phyloP scores from a whole-genome alignment of 2,888 invertebrate species.

The Pseudococcus longispinus region DNA sequence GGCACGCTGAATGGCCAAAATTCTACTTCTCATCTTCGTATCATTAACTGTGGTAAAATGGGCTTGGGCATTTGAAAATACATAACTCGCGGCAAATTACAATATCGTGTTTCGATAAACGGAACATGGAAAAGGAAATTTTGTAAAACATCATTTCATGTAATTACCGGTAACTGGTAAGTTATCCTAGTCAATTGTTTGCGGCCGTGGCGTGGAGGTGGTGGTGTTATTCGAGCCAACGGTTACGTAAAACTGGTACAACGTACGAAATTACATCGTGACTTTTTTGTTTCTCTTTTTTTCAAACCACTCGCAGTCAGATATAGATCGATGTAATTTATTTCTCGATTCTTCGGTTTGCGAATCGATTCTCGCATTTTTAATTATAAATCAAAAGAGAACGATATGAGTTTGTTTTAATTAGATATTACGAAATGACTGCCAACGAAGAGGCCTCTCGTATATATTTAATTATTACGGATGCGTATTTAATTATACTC shows the following conservation, averaged over 20 bases:
- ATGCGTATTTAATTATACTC: conserved; percentile 11
- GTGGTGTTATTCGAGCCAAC: background rate
- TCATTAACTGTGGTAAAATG: background rate
- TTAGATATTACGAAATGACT: conserved; percentile 4
- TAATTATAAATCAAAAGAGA: conserved; percentile 30
- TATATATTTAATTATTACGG: conserved; percentile 1
- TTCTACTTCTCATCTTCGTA: background rate
- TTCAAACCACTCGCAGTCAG: background rate
- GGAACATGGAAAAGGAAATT: background rate
- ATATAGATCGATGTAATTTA: conserved; percentile 26
- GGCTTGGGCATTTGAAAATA: background rate
- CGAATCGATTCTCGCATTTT: conserved; percentile 20
- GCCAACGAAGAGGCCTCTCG: conserved; percentile 3
- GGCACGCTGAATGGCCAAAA: conserved; percentile 4
- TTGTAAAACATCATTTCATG: background rate
- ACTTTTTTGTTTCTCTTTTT: background rate
- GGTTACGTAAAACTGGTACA: conserved; percentile 19
- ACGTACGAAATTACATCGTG: conserved; percentile 8
- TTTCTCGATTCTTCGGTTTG: background rate
- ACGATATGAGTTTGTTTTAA: conserved; percentile 19
- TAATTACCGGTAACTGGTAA: conserved; percentile 23
- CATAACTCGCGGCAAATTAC: background rate
- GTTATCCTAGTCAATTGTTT: conserved; percentile 24
- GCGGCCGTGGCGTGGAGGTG: background rate
- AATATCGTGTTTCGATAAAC: conserved; percentile 17